Evolutionary conservation across 2,113 vertebrate genomes (phyloP), one percentile per base, ranked within the genome.

Genomic region (Malurus elegans): DNA sequence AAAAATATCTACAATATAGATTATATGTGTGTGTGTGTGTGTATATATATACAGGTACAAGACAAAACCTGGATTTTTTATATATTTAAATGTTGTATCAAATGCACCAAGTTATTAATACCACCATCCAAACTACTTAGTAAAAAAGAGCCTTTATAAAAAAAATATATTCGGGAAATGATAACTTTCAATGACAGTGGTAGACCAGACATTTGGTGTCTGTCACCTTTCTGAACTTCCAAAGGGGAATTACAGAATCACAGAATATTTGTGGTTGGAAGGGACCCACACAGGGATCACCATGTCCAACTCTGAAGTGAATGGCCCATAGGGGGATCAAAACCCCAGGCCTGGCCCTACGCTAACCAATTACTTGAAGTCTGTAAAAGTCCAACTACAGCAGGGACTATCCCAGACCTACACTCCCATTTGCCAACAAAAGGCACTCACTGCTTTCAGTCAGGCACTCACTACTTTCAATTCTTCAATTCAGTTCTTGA

Each of bases 261-360:
- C 2, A 2, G 53, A 67, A 21, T 32, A 67, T 7, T 34, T 0
- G 0, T 36, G 26, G 20, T 18, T 25, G 36, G 61, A 58, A 67
- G 18, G 36, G 45, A 32, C 20, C 13, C 36, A 19, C 36, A 19
- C 4, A 3, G 42, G 31, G 34, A 57, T 17, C 36, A 42, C 20
- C 0, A 4, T 58, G 44, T 26, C 32, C 44, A 36, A 0, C 83
- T 17, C 44, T 12, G 36, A 58, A 42, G 13, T 8, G 31, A 57
- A 34, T 8, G 51, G 34, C 16, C 25, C 34, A 25, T 9, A 36
- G 0, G 1, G 34, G 50, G 12, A 29, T 42, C 60, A 57, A 65
- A 48, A 24, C 17, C 17, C 15, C 50, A 48, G 2, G 16, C 44
- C 0, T 6, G 72, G 17, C 14, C 20, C 72, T 53, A 54, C 38